Conservation (phyloP, 2,888 invertebrate genomes). For the Brenthis daphne region DNA sequence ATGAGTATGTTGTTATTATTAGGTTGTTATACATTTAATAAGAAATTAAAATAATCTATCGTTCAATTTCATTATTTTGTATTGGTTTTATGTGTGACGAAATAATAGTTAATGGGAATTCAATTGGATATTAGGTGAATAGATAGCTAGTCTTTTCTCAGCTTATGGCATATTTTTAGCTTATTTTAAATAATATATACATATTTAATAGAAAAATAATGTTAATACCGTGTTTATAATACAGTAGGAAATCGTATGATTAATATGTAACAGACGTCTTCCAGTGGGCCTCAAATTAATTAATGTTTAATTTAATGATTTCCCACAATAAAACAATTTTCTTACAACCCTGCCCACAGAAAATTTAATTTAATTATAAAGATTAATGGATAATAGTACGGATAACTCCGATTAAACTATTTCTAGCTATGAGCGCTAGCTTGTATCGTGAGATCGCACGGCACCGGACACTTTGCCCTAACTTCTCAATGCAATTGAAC, state of each 20-base stretch:
- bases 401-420: slow-evolving; percentile 72
- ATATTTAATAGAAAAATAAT: no score
- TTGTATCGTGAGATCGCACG: slow-evolving; percentile 34
- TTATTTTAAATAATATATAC: slow-evolving; percentile 48
- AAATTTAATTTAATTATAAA: slow-evolving; percentile 67
- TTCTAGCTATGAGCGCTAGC: slow-evolving; percentile 43
- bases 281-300: slow-evolving; percentile 59
- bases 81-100: no score
- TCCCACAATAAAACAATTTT: slow-evolving; percentile 76
- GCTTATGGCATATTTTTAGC: no score
- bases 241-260: slow-evolving; percentile 46
- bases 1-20: no score
- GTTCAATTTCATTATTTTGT: no score
- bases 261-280: slow-evolving; percentile 68
- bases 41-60: no score
- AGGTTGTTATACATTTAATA: no score
- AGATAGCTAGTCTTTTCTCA: no score
- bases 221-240: no score
- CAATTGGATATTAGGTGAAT: no score
- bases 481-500: slow-evolving; percentile 32
- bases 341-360: slow-evolving; percentile 62
- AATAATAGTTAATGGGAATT: no score
- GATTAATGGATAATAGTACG: slow-evolving; percentile 61
- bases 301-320: slow-evolving; percentile 71
- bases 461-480: slow-evolving; percentile 18